phyloP scores from a whole-genome alignment of 2,113 vertebrate species.

The Zosterops lateralis region DNA sequence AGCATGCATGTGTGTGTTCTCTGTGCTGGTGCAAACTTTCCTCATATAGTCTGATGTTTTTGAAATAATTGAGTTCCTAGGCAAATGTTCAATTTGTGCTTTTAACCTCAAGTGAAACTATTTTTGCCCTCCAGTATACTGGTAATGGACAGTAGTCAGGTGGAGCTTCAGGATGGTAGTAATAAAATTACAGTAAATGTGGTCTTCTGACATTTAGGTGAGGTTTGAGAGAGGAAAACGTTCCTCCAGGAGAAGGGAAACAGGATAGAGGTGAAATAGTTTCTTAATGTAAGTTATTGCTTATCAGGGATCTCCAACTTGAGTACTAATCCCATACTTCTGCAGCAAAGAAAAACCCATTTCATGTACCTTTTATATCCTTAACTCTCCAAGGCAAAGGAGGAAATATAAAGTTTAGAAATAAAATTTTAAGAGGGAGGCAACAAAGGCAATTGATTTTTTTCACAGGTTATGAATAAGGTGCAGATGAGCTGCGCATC shows the following conservation, averaged over 20 bases:
- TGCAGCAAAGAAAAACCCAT: not conserved
- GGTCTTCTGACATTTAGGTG: not conserved
- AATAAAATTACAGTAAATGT: not conserved
- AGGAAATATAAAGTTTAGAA: not conserved
- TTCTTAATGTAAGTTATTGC: not conserved
- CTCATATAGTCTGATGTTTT: not conserved
- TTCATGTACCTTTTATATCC: not conserved
- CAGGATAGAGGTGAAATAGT: not conserved
- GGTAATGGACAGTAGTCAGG: not conserved
- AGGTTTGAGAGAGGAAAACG: not conserved
- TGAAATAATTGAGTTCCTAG: not conserved
- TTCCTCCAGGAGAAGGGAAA: not conserved
- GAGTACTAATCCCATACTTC: not conserved
- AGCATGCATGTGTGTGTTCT: not conserved
- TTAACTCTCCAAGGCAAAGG: not conserved
- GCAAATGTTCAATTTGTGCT: not conserved
- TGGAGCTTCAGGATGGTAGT: not conserved
- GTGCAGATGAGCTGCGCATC: not conserved
- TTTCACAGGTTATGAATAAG: not conserved
- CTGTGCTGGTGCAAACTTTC: not conserved
- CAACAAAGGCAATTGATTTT: not conserved
- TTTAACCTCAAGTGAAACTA: not conserved
- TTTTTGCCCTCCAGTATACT: not conserved
- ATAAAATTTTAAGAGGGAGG: not conserved
- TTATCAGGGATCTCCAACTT: not conserved